These are phyloP conservation scores for Heteronetta atricapilla DNA, from an alignment of 2,113 vertebrate genomes.

Conservation along the genomic window DNA sequence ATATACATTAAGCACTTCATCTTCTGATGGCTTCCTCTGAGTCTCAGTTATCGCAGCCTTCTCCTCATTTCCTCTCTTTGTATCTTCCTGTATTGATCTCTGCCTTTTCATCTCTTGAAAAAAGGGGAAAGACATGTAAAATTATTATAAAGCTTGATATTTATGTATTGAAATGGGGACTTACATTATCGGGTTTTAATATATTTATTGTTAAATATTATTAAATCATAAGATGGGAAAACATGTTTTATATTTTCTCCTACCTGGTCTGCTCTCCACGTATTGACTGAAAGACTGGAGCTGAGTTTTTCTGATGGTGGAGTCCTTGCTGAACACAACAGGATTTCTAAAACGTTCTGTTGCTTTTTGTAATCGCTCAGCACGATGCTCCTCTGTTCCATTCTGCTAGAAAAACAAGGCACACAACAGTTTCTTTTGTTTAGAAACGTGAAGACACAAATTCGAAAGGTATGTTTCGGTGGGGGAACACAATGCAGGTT, in stretches of 20 bases:
- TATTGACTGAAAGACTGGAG: constrained; percentile 99
- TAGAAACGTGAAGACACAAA: constrained; percentile 31
- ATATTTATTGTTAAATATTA: constrained; percentile 71
- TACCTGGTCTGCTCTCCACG: constrained; percentile 95
- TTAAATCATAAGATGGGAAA: constrained; percentile 73
- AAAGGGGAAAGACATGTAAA: constrained; percentile 80
- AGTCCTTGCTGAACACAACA: constrained; percentile 94
- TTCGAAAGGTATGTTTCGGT: constrained; percentile 35
- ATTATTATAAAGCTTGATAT: constrained; percentile 86
- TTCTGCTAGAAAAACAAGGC: constrained; percentile 80
- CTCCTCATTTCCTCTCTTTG: constrained; percentile 89
- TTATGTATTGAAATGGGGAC: constrained; percentile 79
- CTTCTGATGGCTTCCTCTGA: constrained; percentile 91
- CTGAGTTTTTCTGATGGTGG: constrained; percentile 94
- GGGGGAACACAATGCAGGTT: constrained; percentile 35
- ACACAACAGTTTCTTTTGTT: constrained; percentile 56
- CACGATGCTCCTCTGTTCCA: constrained; percentile 86
- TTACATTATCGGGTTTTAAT: constrained; percentile 75
- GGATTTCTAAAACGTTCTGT: constrained; percentile 90
- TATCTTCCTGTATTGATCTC: constrained; percentile 94
- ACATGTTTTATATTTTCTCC: constrained; percentile 69
- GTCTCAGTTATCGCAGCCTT: constrained; percentile 84
- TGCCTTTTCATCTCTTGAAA: constrained; percentile 94
- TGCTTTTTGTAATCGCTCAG: constrained; percentile 90
- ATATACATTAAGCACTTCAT: constrained; percentile 94